A percentile compares a stretch with the other conserved stretches of the same genome.
Evolutionary conservation across 2,888 invertebrate species (phyloP).

Genomic region (Brachylomia viminalis): DNA sequence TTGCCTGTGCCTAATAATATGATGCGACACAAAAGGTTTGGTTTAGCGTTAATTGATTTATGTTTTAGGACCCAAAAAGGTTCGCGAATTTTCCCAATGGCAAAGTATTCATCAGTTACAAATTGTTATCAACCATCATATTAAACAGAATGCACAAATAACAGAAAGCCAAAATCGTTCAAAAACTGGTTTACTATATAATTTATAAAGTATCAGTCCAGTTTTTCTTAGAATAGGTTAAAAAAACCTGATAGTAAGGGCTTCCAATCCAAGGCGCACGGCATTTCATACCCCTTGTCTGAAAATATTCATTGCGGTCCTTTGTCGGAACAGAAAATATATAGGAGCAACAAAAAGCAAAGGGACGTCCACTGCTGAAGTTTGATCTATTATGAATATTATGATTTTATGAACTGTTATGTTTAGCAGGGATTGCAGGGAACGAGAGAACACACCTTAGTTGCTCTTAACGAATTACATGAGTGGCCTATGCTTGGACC

Average conservation of each 20-base stretch:
- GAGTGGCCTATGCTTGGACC: not conserved
- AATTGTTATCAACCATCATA: not conserved
- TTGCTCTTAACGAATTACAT: not conserved
- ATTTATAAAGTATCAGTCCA: not conserved
- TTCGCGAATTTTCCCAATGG: not conserved
- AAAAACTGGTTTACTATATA: not conserved
- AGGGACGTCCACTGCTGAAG: not conserved
- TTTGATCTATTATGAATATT: not conserved
- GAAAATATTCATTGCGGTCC: not conserved
- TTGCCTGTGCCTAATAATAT: not conserved
- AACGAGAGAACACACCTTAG: not conserved
- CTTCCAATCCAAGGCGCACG: not conserved
- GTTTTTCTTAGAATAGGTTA: not conserved
- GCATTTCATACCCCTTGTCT: not conserved
- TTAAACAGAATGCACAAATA: not conserved
- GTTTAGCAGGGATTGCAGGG: not conserved
- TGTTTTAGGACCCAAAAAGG: not conserved
- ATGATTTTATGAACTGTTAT: no score
- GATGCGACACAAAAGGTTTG: not conserved
- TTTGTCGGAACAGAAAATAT: not conserved
- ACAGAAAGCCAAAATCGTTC: not conserved
- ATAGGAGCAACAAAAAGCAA: not conserved
- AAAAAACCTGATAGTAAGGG: not conserved
- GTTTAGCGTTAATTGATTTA: slow-evolving; percentile 1
- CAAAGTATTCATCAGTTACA: not conserved